Percentiles rank a stretch among this genome's conserved stretches.
Conservation (phyloP, 2,888 invertebrate genomes). For the Cephus sareptanus region DNA sequence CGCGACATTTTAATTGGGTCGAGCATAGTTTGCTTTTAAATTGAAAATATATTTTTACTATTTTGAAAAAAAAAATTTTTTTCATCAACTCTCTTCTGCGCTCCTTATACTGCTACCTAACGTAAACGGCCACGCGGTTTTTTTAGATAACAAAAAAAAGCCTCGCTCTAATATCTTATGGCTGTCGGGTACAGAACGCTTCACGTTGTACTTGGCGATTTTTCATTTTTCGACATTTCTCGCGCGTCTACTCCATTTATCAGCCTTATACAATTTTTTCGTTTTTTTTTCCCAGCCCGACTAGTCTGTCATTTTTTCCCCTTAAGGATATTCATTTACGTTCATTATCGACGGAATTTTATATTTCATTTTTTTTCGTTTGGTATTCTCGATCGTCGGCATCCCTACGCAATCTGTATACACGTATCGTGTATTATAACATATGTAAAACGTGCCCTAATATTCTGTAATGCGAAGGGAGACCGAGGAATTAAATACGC, state of each 20-base stretch:
- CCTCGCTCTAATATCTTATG: constrained; percentile 17
- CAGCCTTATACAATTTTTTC: background rate
- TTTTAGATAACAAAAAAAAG: background rate
- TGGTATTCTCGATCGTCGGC: background rate
- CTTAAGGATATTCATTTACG: background rate
- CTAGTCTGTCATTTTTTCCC: background rate
- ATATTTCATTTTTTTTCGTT: background rate
- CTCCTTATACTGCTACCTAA: background rate
- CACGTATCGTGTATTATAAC: background rate
- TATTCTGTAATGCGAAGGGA: background rate
- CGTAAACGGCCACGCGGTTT: background rate
- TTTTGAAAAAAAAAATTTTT: background rate
- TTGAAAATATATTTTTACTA: background rate
- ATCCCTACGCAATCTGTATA: background rate
- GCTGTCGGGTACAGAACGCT: constrained; percentile 41
- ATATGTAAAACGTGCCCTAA: background rate
- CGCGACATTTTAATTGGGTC: background rate
- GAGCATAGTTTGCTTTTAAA: background rate
- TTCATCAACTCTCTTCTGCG: background rate
- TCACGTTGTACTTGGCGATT: constrained; percentile 27
- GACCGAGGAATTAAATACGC: background rate
- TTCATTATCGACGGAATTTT: background rate
- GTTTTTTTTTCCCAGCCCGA: background rate
- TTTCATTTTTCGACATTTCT: background rate
- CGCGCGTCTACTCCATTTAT: background rate